Base-by-base conservation (phyloP, 2,797 vertebrate species). In the Enteromius treurensis region DNA sequence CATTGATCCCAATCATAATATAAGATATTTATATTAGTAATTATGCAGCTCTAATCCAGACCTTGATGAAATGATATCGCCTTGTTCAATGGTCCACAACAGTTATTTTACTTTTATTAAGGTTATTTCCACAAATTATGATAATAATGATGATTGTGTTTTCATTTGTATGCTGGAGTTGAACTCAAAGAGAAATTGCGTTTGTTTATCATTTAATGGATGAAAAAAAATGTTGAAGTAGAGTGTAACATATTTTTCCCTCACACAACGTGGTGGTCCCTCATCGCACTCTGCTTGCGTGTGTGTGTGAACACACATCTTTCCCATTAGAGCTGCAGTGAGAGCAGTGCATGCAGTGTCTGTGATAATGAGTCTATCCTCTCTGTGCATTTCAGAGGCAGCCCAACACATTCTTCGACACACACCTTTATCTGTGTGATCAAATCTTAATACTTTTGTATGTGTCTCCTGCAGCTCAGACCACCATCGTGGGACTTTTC, bases 401-500 rank as follows among this genome's bases (percentile, higher is more conserved):
- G 67, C 26, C 74, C 89, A 84, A 90, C 68, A 95, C 90, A 93
- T 94, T 94, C 88, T 91, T 85, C n/a, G 40, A 34, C 34, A 75
- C 77, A 53, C 64, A 75, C 78, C 45, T 55, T 68, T 58, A 81
- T 60, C 23, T 14, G 13, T 19, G 34, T 49, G 29, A 17, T 40
- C 11, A 64, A 37, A 60, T 73, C 51, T 47, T 40, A 73, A 76
- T 68, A 40, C 47, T 84, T 73, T 21, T 83, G 64, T 60, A 34
- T 32, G 26, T 19, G 6, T 17, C 88, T 82, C 86, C 82, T 53
- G 67, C 92, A 99, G 98, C 90, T 89, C 96, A 96, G 91, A 96
- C 96, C 83, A 97, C 96, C 88, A 94, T 98, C 0, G 97, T 99
- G 0, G 97, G 98, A 60, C 95, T 99, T 37, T 94, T 96, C 21